Conservation (phyloP, 2,888 invertebrate genomes). For the Cephus nigrinus region DNA sequence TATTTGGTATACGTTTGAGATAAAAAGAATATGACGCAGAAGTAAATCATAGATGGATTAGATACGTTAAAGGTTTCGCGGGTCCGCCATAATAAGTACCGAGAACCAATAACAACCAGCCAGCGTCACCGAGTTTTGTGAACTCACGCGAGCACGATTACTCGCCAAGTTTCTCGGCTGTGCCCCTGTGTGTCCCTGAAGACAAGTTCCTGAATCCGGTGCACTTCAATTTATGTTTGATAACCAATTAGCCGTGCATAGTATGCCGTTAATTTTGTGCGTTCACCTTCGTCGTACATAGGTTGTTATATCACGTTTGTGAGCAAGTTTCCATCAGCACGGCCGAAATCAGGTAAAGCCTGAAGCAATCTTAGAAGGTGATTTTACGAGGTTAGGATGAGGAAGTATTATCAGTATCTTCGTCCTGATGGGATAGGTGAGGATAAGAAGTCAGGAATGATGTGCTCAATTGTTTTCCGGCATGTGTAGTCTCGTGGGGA, state of each 20-base stretch:
- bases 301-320: neutral
- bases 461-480: neutral
- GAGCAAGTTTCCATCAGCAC: neutral
- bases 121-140: neutral
- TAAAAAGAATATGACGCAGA: neutral
- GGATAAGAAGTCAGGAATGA: neutral
- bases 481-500: neutral
- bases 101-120: slow-evolving; percentile 4
- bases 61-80: neutral
- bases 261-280: neutral
- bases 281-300: neutral
- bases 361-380: neutral
- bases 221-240: neutral
- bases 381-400: neutral
- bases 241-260: neutral
- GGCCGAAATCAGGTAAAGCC: neutral
- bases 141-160: neutral
- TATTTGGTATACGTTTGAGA: neutral
- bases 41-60: neutral
- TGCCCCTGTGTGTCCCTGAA: neutral
- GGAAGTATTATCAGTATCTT: neutral
- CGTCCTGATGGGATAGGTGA: neutral
- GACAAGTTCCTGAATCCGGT: neutral
- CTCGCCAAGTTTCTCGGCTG: neutral
- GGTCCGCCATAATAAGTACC: neutral